phyloP scores from a whole-genome alignment of 2,888 invertebrate species.

The Drosophila trichaetosa region DNA sequence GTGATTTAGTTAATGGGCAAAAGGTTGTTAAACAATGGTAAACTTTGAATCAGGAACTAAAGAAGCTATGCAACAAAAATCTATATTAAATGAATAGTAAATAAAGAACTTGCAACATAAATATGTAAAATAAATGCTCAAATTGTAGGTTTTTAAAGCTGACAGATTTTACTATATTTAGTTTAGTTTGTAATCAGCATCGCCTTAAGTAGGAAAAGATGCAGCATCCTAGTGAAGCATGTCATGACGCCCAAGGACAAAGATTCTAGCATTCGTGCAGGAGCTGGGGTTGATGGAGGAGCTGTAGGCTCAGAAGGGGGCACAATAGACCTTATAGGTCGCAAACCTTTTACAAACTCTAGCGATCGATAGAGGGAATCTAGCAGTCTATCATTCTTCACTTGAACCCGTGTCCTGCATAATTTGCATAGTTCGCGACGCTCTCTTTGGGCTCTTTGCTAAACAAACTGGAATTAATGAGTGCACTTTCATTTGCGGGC shows the following conservation, averaged over 20 bases:
- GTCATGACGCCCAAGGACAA: no score
- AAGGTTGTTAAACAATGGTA: not conserved
- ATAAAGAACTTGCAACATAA: not conserved
- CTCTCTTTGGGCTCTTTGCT: slow-evolving; percentile 46
- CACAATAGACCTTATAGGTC: no score
- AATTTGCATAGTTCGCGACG: slow-evolving; percentile 36
- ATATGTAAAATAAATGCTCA: rapidly evolving
- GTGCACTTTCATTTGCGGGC: slow-evolving; percentile 52
- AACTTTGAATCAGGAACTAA: not conserved
- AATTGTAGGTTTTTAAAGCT: not conserved
- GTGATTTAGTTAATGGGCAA: not conserved
- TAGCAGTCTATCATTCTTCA: not conserved
- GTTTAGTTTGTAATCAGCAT: not conserved
- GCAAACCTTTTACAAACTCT: no score
- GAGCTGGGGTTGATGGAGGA: no score
- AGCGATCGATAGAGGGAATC: not conserved
- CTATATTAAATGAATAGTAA: not conserved
- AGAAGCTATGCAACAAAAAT: not conserved
- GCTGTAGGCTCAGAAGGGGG: no score
- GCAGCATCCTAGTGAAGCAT: no score
- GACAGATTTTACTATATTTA: not conserved
- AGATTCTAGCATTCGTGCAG: no score
- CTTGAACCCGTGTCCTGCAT: slow-evolving; percentile 3
- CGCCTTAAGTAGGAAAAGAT: no score
- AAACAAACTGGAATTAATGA: slow-evolving; percentile 76